Evolutionary conservation across 2,113 vertebrate genomes (phyloP).

Genomic region (Cebus imitator): DNA sequence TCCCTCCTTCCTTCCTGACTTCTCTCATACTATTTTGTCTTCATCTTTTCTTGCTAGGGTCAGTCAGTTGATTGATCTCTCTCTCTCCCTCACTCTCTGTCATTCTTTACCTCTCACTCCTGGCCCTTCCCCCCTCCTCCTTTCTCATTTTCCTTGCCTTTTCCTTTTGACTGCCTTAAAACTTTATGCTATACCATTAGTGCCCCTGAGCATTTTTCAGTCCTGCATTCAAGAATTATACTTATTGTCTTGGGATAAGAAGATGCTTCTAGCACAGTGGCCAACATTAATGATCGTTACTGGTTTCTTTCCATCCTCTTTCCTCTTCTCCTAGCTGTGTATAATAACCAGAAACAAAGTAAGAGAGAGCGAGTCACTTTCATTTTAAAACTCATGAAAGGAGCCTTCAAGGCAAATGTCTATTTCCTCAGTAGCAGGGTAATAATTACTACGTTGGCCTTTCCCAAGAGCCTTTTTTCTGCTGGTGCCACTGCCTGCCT

Average conservation of each 20-base stretch:
- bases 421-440: constrained; percentile 53
- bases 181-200: fast-evolving
- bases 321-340: neutral
- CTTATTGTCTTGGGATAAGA: neutral
- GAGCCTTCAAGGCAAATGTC: constrained; percentile 55
- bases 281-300: neutral
- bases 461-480: constrained; percentile 32
- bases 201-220: neutral
- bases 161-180: neutral
- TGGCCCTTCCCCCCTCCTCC: neutral
- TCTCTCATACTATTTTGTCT: neutral
- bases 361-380: constrained; percentile 42
- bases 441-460: constrained; percentile 59
- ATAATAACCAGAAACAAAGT: neutral
- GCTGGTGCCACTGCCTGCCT: constrained; percentile 12
- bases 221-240: neutral
- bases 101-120: neutral
- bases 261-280: neutral
- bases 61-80: too few species aligned
- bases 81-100: neutral
- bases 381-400: constrained; percentile 53
- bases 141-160: neutral
- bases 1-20: too few species aligned
- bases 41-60: neutral
- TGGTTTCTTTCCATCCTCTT: neutral